Evolutionary conservation across 2,113 vertebrate species (phyloP).

Genomic region (Corythornis vintsioides): DNA sequence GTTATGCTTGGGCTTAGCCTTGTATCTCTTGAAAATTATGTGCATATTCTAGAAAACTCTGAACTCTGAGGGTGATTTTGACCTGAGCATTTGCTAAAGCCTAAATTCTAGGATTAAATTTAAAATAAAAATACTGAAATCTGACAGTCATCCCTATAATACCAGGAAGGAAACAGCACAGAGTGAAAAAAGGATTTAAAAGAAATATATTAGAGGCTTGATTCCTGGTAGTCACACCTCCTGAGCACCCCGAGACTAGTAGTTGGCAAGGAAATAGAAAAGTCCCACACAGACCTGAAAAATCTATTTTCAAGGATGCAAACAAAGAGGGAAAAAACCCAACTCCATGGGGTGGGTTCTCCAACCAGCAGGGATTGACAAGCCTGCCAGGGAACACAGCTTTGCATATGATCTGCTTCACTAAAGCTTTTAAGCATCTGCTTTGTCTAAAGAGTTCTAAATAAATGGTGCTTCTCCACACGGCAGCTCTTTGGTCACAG

Average conservation of each 20-base stretch:
- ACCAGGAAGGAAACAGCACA: not conserved
- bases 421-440: not conserved
- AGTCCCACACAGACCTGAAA: not conserved
- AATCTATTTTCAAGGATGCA: not conserved
- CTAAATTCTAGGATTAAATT: not conserved
- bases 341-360: not conserved
- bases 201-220: not conserved
- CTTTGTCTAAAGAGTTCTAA: not conserved
- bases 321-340: not conserved
- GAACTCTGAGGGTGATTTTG: not conserved
- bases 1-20: not conserved
- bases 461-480: not conserved
- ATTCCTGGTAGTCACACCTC: not conserved
- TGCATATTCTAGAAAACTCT: not conserved
- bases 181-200: not conserved
- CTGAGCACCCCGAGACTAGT: not conserved
- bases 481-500: not conserved
- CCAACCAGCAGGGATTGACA: not conserved
- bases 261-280: not conserved
- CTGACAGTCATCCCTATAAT: fast-evolving
- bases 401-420: not conserved
- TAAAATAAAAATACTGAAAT: not conserved
- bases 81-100: not conserved
- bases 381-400: not conserved
- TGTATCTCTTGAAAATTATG: not conserved